A percentile compares a stretch with the other conserved stretches of the same genome.
Conservation (phyloP, 2,888 invertebrate species). For the Agrochola circellaris region DNA sequence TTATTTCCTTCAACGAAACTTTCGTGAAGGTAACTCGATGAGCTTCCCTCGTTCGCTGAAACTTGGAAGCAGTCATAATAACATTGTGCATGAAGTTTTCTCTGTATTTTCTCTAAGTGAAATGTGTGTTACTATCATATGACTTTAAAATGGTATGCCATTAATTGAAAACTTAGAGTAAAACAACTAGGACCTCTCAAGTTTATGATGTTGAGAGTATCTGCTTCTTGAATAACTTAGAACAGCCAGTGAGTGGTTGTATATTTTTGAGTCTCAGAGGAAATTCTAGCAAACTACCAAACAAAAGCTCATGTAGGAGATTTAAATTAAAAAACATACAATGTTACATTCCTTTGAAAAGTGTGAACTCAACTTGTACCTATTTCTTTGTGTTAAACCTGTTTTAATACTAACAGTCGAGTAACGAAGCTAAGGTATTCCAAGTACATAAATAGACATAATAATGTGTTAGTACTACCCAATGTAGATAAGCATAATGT, state of each 20-base stretch:
- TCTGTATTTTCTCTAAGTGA: background rate
- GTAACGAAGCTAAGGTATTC: constrained; percentile 37
- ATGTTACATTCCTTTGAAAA: constrained; percentile 36
- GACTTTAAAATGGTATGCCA: background rate
- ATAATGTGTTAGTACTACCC: constrained; percentile 26
- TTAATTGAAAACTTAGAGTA: background rate
- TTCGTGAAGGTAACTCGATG: constrained; percentile 52
- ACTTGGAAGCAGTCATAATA: constrained; percentile 40
- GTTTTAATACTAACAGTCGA: constrained; percentile 50
- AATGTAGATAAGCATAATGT: constrained; percentile 57
- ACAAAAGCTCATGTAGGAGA: background rate
- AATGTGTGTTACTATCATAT: constrained; percentile 12
- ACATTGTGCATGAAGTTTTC: constrained; percentile 6
- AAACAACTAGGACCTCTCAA: background rate
- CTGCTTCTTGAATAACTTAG: background rate
- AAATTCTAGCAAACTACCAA: background rate
- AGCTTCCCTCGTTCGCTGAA: constrained; percentile 18
- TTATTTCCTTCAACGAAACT: constrained; percentile 68
- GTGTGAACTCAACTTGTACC: constrained; percentile 29
- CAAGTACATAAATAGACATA: constrained; percentile 38
- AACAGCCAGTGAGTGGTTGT: background rate
- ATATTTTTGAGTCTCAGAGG: background rate
- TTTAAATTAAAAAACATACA: constrained; percentile 13
- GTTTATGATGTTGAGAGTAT: background rate
- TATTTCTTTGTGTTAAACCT: constrained; percentile 54